Base-by-base conservation (phyloP, 2,888 invertebrate genomes). In the Ochropacha duplaris region DNA sequence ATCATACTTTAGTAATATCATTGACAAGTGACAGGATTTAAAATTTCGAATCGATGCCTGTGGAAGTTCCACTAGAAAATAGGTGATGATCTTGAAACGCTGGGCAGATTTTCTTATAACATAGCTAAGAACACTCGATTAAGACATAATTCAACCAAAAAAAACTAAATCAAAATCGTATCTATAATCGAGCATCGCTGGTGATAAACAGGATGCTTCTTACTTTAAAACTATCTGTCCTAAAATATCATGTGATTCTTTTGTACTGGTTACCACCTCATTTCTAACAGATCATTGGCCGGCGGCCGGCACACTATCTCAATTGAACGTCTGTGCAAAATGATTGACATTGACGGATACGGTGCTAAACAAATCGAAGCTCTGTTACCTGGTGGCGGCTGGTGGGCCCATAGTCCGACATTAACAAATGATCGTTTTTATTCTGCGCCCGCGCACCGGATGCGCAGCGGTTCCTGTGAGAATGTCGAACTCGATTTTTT, bases 401-500 rank as follows among this genome's bases (percentile, higher is more conserved):
- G 86, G 77, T 76, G 76, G 76, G 72, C 75, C 73, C 69, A 78
- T 78, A 79, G 76, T 68, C 71, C 76, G 85, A 86, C 86, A 79
- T 78, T 84, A 87, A 92, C 88, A 89, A 91, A 90, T 88, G 90
- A 84, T 86, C 84, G 85, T 90, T 90, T 90, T 90, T 88, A 86
- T 85, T 83, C 79, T 78, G 88, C 87, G 89, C 86, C 80, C 72
- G 87, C 86, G 85, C 88, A 88, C 92, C 92, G 92, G 92, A 92
- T 90, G 86, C 88, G 82, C 82, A 71, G 84, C 81, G 85, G 92
- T 90, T 92, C 92, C 91, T 92, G 90, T 92, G 91, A 89, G 92
- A 92, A 91, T 90, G 89, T 88, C 84, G 90, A 88, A 81, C 86
- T 87, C 86, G 74, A 84, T 87, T 87, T 88, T 86, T 87, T 87